Conservation (phyloP, 2,888 invertebrate species). For the Lamellibrachia satsuma region DNA sequence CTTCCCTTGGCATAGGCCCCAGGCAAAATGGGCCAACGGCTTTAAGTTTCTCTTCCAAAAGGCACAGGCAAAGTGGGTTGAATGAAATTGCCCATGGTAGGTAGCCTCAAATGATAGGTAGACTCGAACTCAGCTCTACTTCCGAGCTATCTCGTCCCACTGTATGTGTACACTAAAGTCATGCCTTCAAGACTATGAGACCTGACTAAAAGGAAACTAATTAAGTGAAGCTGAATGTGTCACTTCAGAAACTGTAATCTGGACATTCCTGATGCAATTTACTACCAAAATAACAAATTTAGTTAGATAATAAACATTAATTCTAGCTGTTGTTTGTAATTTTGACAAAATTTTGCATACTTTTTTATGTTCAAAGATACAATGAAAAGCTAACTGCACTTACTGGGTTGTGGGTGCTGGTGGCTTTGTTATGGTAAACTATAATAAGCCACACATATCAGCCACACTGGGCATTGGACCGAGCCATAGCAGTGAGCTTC, state of each 20-base stretch:
- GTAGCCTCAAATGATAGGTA: too few species aligned
- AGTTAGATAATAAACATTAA: neutral
- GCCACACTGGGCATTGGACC: neutral
- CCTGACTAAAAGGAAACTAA: neutral
- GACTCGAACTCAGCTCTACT: too few species aligned
- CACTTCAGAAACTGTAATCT: too few species aligned
- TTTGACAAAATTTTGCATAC: neutral
- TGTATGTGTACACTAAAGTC: neutral
- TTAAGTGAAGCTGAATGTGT: neutral
- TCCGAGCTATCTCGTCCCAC: neutral
- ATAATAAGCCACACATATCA: neutral
- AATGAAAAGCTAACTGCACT: neutral
- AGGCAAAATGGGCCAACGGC: too few species aligned
- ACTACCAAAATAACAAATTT: too few species aligned
- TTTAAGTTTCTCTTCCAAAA: too few species aligned
- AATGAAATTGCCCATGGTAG: too few species aligned
- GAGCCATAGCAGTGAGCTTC: neutral
- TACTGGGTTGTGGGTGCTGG: neutral
- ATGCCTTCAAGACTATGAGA: neutral
- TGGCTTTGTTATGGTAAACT: neutral
- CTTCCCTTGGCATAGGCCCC: too few species aligned
- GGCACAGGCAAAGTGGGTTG: too few species aligned
- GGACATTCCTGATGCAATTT: too few species aligned
- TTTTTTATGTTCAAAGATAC: neutral
- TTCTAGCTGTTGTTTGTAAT: neutral